phyloP scores from a whole-genome alignment of 2,113 vertebrate species.

The Desmodus rotundus region DNA sequence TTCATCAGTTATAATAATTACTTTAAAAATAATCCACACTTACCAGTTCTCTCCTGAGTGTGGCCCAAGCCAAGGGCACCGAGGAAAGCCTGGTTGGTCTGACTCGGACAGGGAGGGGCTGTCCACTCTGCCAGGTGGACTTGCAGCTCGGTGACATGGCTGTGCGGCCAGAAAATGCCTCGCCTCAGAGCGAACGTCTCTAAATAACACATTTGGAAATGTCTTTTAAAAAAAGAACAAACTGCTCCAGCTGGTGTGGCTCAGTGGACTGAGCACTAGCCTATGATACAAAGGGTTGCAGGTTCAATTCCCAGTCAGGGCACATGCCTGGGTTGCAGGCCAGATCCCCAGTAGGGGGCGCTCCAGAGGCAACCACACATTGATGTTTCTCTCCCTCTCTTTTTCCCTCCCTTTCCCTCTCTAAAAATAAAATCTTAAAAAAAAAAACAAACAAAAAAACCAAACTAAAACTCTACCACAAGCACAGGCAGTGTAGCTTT shows the following conservation, averaged over 20 bases:
- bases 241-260: too few relatives aligned
- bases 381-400: too few relatives aligned
- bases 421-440: too few relatives aligned
- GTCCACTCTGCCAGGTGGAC: background rate
- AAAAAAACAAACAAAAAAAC: background rate
- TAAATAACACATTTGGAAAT: background rate
- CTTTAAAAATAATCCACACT: background rate
- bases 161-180: background rate
- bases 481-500: background rate
- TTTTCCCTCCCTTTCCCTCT: too few relatives aligned
- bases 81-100: background rate
- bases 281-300: too few relatives aligned
- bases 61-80: background rate
- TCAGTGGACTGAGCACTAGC: too few relatives aligned
- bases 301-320: too few relatives aligned
- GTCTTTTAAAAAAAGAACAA: background rate
- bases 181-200: background rate
- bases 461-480: background rate
- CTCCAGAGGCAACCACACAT: too few relatives aligned
- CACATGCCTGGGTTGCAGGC: too few relatives aligned
- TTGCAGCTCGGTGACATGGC: accelerated
- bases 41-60: background rate
- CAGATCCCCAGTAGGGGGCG: too few relatives aligned
- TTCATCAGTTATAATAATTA: background rate
- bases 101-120: background rate